Evolutionary conservation across 1,140 invertebrate genomes (phyloP), one percentile per base, ranked within the genome.

Genomic region (Zelostemma sp.): DNA sequence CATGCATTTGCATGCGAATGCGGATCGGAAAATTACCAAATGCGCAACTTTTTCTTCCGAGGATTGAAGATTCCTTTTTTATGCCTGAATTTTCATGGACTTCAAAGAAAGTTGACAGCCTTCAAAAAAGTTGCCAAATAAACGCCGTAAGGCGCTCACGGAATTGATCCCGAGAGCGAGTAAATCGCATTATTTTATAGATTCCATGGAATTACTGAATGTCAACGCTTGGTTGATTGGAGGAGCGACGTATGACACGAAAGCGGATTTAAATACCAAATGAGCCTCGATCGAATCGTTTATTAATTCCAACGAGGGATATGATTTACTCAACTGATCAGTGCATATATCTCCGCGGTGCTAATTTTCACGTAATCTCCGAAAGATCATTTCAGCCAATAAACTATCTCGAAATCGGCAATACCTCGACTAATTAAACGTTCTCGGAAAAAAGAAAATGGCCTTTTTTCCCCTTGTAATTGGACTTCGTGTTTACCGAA

Each of bases 251-350:
- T 16, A 18, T 43, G 14, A 43, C 40, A 17, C 14, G 40, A 8
- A 15, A 2, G 17, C 17, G 40, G 40, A 43, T 18, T 43, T 43
- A 14, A 43, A 43, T 43, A 43, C 17, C 17, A 43, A 43, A 43
- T 43, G 40, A 15, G 40, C 40, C 17, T 15, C 14, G 11, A 43
- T 43, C 17, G 35, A 40, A 40, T 43, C 14, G 40, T 43, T 43
- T 43, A 43, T 43, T 43, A 43, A 43, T 43, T 43, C 17, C 5
- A 43, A 43, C 17, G 40, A 43, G 40, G 14, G 15, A 43, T 18
- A 43, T 43, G 40, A 43, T 43, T 43, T 43, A 43, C 17, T 43
- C 14, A 43, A 43, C 17, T 15, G 40, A 9, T 4, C 14, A 43
- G 40, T 43, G 17, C 17, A 17, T 43, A 35, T 35, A 2, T 35